Evolutionary conservation across 2,888 invertebrate species (phyloP), one percentile per base, ranked within the genome.

Genomic region (Rhingia rostrata): DNA sequence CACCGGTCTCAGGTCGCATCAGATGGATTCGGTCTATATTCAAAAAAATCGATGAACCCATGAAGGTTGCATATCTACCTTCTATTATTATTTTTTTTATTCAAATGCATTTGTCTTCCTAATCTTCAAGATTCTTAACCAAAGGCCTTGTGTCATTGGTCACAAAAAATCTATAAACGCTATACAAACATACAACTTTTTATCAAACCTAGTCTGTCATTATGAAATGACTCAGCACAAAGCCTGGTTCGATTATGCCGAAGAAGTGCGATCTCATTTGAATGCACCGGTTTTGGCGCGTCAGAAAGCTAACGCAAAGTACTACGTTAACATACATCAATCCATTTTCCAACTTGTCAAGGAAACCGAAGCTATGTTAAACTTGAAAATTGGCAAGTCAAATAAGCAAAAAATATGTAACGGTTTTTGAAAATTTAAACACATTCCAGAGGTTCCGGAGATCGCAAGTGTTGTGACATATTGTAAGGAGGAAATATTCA

Each of bases 1-100:
- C 97, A 3, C 96, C 97, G 0, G 94, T 96, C 12, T 93, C 95
- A 12, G 97, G 97, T 4, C 93, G 96, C 88, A 94, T 97, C 22
- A 93, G 94, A 89, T 97, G 97, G 97, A 95, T 96, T 86, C 92
- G 97, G 77, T 95, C 96, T 87, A 93, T 97, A 77, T 94, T 95
- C 87, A 93, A 93, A 77, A 94, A 95, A 84, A 94, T 97, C 67
- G 94, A 95, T 88, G 92, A 92, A 22, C 96, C 97, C 0, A 97
- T 97, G 96, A 92, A 94, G 58, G 92, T 94, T 1, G 32, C 9
- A 37, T 4, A 39, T 7, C 5, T 9, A 30, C 41, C n/a, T 4
- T 41, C 0, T 10, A 9, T n/a, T 4, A 32, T 32, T 32, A 6
- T 30, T 1, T 32, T 14, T 3, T 7, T 10, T 90, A 12, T 54